Evolutionary conservation across 1,140 invertebrate species (phyloP).

Genomic region (Temnothorax longispinosus): DNA sequence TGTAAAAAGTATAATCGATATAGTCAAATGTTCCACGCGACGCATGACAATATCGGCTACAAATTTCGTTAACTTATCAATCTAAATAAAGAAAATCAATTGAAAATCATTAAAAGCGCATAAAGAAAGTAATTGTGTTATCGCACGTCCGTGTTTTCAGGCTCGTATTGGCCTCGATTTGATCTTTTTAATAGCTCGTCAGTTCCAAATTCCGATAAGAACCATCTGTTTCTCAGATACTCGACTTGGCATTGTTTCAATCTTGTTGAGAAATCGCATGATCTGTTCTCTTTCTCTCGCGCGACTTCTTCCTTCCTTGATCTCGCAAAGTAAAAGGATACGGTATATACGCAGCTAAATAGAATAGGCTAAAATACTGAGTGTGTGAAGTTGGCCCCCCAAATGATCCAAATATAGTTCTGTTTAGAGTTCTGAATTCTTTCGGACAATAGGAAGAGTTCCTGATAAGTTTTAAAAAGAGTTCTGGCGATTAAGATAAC

Average conservation of each 20-base stretch:
- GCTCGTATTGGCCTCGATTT: not conserved
- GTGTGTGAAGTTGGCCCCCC: no score
- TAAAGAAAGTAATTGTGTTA: not conserved
- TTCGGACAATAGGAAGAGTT: no score
- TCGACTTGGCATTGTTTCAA: conserved; percentile 31
- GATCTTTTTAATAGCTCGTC: not conserved
- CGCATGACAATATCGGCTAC: not conserved
- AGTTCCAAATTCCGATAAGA: not conserved
- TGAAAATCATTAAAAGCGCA: not conserved
- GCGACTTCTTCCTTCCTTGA: not conserved
- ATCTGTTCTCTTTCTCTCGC: not conserved
- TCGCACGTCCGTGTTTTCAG: not conserved
- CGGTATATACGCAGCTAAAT: not conserved
- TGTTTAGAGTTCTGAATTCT: no score
- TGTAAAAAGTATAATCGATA: not conserved
- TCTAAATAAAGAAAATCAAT: not conserved
- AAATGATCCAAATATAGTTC: no score
- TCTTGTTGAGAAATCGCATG: not conserved
- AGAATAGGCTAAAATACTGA: not conserved
- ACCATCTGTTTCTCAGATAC: not conserved
- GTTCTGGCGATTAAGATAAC: no score
- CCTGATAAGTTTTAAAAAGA: no score
- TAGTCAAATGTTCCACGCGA: not conserved
- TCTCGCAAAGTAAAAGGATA: not conserved
- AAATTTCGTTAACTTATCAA: not conserved